phyloP scores from a whole-genome alignment of 2,113 vertebrate species.

The Circaetus cinerascens region DNA sequence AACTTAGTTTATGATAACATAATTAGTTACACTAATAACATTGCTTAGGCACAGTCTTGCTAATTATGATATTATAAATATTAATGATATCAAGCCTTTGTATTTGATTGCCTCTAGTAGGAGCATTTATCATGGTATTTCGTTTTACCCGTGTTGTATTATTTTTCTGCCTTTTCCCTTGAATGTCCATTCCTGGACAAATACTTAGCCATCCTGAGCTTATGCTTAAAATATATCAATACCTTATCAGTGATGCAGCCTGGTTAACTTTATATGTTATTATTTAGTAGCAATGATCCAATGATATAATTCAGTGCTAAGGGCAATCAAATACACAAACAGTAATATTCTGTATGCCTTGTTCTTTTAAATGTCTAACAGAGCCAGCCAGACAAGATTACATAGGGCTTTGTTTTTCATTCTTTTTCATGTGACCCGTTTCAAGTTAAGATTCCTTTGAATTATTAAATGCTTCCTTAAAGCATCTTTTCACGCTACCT shows the following conservation, averaged over 20 bases:
- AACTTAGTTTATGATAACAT: conserved; percentile 72
- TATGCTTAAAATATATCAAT: not conserved
- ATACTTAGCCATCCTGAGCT: not conserved
- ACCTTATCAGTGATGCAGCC: not conserved
- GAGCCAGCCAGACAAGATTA: conserved; percentile 3
- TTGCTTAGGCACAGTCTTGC: conserved; percentile 64
- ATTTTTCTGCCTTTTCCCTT: conserved; percentile 27
- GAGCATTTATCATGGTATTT: conserved; percentile 62
- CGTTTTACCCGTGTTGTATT: not conserved
- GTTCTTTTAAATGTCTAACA: not conserved
- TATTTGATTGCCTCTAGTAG: conserved; percentile 68
- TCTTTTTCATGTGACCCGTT: conserved; percentile 68
- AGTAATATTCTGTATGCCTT: not conserved
- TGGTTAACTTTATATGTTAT: not conserved
- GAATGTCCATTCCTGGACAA: conserved; percentile 17
- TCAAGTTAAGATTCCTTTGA: conserved; percentile 73
- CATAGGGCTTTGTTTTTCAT: conserved; percentile 49
- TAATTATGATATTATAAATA: conserved; percentile 78
- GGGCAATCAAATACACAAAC: not conserved
- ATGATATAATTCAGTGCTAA: not conserved
- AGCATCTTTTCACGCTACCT: conserved; percentile 66
- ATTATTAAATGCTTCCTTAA: conserved; percentile 78
- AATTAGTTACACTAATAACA: conserved; percentile 72
- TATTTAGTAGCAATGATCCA: not conserved
- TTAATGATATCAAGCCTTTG: conserved; percentile 71